Evolutionary conservation across 1,140 invertebrate species (phyloP), one percentile per base, ranked within the genome.

Genomic region (Gyrodactylus bullatarudis): DNA sequence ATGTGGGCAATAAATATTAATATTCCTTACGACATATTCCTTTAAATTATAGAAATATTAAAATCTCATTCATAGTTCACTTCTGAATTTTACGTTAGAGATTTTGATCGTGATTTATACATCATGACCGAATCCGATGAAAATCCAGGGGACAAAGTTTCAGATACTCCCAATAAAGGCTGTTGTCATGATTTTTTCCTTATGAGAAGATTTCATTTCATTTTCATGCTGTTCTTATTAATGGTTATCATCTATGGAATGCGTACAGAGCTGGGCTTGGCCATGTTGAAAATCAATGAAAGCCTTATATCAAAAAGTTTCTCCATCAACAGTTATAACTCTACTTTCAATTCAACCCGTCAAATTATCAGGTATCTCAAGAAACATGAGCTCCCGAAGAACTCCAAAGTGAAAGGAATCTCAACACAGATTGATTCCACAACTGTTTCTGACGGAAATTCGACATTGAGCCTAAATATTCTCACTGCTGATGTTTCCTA

Each of bases 251-350:
- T 26, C 16, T 69, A 27, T 20, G 72, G 34, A 24, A 73, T 73
- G 72, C 20, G 72, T 22, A 26, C 21, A 23, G 72, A 73, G 25
- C 23, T 73, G 1, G 72, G 72, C 20, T 24, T 73, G 23, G 72
- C 72, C 26, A 73, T 73, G 2, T 27, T 73, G 20, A 73, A 73
- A 21, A 71, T 73, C 20, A 73, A 22, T 26, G 70, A 71, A 71
- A 54, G n/a, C 8, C n/a, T n/a, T n/a, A 8, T 16, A 54, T 54
- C 8, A n/a, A 54, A n/a, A 54, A n/a, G n/a, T 8, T 54, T 54
- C n/a, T 16, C n/a, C 34, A 54, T 54, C 8, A n/a, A 8, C 34
- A 54, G n/a, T n/a, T 54, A 54, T n/a, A 16, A 8, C 8, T 54
- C n/a, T 16, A n/a, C 8, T 54, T 54, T 16, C n/a, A 54, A 54